Evolutionary conservation across 1,140 invertebrate genomes (phyloP).

Genomic region (Epicauta chinensis): DNA sequence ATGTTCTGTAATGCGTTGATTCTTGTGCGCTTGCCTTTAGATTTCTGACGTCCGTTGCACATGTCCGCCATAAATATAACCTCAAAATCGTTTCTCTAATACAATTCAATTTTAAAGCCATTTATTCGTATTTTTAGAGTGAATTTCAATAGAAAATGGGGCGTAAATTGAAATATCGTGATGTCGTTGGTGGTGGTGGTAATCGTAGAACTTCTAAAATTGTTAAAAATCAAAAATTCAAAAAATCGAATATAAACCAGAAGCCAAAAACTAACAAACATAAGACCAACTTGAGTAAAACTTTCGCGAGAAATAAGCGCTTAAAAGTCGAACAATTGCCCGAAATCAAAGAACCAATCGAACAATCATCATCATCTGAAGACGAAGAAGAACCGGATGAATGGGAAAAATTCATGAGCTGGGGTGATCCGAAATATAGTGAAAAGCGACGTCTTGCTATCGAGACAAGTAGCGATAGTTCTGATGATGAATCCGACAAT

Average conservation of each 20-base stretch:
- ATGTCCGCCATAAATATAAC: neutral
- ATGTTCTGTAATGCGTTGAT: no score
- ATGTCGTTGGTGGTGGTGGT: conserved; percentile 23
- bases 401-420: conserved; percentile 22
- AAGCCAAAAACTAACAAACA: conserved; percentile 9
- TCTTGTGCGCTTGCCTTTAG: no score
- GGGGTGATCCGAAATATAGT: no score
- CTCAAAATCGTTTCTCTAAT: neutral
- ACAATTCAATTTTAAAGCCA: no score
- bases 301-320: conserved; percentile 1
- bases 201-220: conserved; percentile 9
- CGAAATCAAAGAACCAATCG: neutral
- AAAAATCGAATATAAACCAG: neutral
- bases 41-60: no score
- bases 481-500: conserved; percentile 22
- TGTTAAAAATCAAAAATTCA: conserved; percentile 11
- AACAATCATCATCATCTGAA: conserved; percentile 14
- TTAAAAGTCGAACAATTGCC: conserved; percentile 14
- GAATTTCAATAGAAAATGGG: conserved; percentile 1
- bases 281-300: conserved; percentile 12
- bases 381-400: conserved; percentile 32
- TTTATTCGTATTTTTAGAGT: neutral
- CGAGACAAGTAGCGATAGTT: conserved; percentile 31
- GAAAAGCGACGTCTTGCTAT: conserved; percentile 20
- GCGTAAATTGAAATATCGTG: conserved; percentile 28